These are phyloP conservation scores for Bradypodion pumilum DNA, from an alignment of 2,797 vertebrate species.

Conservation along the genomic window DNA sequence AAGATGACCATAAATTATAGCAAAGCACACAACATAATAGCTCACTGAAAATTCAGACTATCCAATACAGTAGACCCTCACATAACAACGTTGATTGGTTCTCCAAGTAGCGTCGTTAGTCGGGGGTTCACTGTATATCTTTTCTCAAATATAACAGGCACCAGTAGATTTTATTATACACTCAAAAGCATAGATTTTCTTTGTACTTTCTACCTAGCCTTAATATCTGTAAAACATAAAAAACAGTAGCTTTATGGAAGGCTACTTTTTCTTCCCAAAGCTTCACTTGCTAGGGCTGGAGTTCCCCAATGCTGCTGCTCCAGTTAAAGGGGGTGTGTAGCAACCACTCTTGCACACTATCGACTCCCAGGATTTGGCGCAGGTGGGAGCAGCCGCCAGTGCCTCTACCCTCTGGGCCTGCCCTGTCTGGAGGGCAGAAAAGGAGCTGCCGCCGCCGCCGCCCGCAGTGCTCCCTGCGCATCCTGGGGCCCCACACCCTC, in stretches of 20 bases:
- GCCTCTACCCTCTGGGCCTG: too few relatives aligned
- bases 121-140: not conserved
- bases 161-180: not conserved
- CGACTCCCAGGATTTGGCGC: too few relatives aligned
- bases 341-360: slow-evolving; percentile 47
- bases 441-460: too few relatives aligned
- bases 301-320: slow-evolving; percentile 14
- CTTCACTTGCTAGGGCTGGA: not conserved
- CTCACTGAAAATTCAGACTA: not conserved
- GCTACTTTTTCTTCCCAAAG: not conserved
- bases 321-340: slow-evolving; percentile 54
- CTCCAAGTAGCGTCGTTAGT: too few relatives aligned
- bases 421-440: too few relatives aligned
- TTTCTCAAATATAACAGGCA: slow-evolving; percentile 21
- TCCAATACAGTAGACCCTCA: too few relatives aligned
- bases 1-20: slow-evolving; percentile 1
- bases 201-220: not conserved
- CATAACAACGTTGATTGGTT: too few relatives aligned
- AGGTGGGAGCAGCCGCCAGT: too few relatives aligned
- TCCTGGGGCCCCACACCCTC: too few relatives aligned
- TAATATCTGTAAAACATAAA: not conserved
- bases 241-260: not conserved
- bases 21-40: not conserved
- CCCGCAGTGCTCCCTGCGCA: too few relatives aligned
- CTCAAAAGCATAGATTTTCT: not conserved